Evolutionary conservation across 2,113 vertebrate species (phyloP).

Genomic region (Sylvietta virens): DNA sequence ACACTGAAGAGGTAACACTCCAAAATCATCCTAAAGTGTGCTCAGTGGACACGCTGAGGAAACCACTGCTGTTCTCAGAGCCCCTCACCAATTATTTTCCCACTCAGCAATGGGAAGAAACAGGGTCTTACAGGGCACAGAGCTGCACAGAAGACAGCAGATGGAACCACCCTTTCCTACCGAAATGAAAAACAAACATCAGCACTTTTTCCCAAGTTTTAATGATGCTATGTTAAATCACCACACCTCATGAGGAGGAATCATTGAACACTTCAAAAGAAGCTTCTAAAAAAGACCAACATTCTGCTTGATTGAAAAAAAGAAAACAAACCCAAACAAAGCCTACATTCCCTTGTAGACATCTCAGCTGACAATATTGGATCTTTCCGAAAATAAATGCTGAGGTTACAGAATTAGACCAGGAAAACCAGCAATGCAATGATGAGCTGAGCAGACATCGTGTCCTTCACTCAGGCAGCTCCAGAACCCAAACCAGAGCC

Average conservation of each 20-base stretch:
- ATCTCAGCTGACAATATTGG: neutral
- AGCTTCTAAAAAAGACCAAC: neutral
- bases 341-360: neutral
- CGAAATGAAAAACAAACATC: neutral
- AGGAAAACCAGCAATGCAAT: neutral
- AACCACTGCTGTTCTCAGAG: neutral
- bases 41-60: neutral
- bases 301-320: neutral
- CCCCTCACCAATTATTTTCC: neutral
- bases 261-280: neutral
- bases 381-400: neutral
- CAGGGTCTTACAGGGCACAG: neutral
- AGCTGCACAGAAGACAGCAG: neutral
- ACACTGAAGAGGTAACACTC: neutral
- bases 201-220: neutral
- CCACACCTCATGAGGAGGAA: neutral
- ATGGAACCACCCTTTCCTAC: neutral
- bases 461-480: neutral
- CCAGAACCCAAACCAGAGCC: neutral
- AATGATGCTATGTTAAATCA: neutral
- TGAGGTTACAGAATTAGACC: neutral
- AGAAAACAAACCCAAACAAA: neutral
- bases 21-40: neutral
- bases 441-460: accelerated
- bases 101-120: neutral